Conservation (phyloP, 2,113 vertebrate genomes). For the Cyanoderma ruficeps region DNA sequence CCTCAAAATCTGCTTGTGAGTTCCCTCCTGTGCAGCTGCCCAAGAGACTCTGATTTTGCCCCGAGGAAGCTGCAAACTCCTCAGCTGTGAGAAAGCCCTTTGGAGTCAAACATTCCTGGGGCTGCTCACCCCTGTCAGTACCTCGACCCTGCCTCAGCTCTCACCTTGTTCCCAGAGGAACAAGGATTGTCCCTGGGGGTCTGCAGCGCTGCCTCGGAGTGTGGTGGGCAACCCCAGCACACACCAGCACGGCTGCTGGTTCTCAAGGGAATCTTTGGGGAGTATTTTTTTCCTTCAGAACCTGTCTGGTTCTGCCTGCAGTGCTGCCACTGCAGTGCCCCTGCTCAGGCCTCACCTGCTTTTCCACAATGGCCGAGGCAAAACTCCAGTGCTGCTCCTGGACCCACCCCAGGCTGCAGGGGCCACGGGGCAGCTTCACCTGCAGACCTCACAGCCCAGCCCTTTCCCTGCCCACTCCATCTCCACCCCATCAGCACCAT, state of each 20-base stretch:
- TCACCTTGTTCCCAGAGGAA: not conserved
- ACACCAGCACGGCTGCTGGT: rapidly evolving
- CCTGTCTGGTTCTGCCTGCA: not conserved
- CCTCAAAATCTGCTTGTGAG: not conserved
- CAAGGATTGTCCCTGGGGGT: not conserved
- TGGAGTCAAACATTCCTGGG: not conserved
- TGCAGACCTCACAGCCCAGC: not conserved
- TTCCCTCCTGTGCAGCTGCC: not conserved
- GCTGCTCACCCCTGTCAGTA: not conserved
- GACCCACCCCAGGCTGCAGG: not conserved
- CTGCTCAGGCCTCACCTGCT: not conserved
- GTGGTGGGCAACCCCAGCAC: not conserved
- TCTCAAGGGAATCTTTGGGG: not conserved
- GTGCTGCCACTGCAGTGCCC: not conserved
- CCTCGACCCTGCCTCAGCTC: not conserved
- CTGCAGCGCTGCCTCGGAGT: rapidly evolving
- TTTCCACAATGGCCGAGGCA: rapidly evolving
- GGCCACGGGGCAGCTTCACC: not conserved
- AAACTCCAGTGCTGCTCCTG: not conserved
- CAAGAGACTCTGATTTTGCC: not conserved
- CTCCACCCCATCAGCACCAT: not conserved
- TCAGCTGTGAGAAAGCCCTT: not conserved
- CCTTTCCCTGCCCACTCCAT: not conserved
- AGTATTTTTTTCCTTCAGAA: not conserved
- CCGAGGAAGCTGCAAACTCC: not conserved